Base-by-base conservation (phyloP, 2,888 invertebrate species). In the Epirrita christyi region DNA sequence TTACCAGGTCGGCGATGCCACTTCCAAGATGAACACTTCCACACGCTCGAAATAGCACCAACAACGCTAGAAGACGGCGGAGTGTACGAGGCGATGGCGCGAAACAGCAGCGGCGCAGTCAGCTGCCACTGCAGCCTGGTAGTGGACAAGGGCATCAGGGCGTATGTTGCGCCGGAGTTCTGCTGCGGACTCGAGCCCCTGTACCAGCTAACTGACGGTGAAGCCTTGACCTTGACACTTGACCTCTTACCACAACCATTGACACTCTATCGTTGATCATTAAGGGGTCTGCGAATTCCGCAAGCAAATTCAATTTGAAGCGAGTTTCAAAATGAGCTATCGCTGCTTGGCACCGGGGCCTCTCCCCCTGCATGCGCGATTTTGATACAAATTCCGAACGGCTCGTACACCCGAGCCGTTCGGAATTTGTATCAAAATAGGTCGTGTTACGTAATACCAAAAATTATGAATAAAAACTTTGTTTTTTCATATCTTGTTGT, bases 21-120 rank as follows among this genome's bases (percentile, higher is more conserved):
- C 66, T 95, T 93, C 64, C 92, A 93, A 63, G 96, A 96, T 55
- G 96, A 96, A 37, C 94, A 95, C 67, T 97, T 98, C 86, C 95
- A 96, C 78, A 97, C 98, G 0, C 85, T 99, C 63, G 97, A 98
- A 83, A 95, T 98, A 55, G 94, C 94, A 3, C 95, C 95, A 47
- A 95, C 97, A 1, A 92, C 88, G 2, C 85, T 96, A 13, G 96
- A 96, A 55, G 97, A 98, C 78, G 95, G 95, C 0, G 98, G 97
- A 0, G 92, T 93, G 45, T 98, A 98, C 81, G 95, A 95, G 45
- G 96, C 94, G 0, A 94, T 95, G 55, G 98, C 97, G 0, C 93
- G 94, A 58, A 98, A 98, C 80, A 91, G 93, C 21, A 93, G 96
- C 55, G 99, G 98, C 0, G 96, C 97, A 0, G 95, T 98, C 11